Conservation (phyloP, 2,888 invertebrate genomes). For the Thereva unica region DNA sequence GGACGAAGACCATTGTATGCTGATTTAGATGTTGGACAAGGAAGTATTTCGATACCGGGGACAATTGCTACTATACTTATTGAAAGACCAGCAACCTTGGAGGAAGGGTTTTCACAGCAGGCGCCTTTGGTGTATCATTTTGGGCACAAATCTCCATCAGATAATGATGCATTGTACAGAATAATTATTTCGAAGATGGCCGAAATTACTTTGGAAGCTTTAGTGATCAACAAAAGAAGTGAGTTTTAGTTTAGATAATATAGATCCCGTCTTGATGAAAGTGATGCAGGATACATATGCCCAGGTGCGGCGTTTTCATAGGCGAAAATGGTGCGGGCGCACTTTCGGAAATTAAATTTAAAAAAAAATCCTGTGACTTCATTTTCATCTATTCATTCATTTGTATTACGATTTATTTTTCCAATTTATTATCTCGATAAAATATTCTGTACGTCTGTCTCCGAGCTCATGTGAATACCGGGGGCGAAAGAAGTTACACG, state of each 20-base stretch:
- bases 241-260: conserved; percentile 42
- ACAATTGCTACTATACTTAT: conserved; percentile 88
- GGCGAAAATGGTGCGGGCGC: no score
- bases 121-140: conserved; percentile 93
- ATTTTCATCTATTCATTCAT: no score
- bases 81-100: conserved; percentile 90
- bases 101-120: conserved; percentile 93
- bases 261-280: no score
- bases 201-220: conserved; percentile 79
- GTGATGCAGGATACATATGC: no score
- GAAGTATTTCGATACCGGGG: conserved; percentile 88
- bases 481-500: no score
- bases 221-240: conserved; percentile 88
- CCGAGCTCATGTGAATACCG: no score
- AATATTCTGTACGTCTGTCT: no score
- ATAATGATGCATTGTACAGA: conserved; percentile 83
- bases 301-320: no score
- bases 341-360: no score
- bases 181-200: conserved; percentile 82
- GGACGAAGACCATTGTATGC: conserved; percentile 88
- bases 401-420: no score
- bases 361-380: no score
- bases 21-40: conserved; percentile 95
- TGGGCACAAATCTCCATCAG: conserved; percentile 78
- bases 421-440: no score